These are phyloP conservation scores for Sminthurinus signatus DNA, from an alignment of 1,140 invertebrate species.

Conservation along the genomic window DNA sequence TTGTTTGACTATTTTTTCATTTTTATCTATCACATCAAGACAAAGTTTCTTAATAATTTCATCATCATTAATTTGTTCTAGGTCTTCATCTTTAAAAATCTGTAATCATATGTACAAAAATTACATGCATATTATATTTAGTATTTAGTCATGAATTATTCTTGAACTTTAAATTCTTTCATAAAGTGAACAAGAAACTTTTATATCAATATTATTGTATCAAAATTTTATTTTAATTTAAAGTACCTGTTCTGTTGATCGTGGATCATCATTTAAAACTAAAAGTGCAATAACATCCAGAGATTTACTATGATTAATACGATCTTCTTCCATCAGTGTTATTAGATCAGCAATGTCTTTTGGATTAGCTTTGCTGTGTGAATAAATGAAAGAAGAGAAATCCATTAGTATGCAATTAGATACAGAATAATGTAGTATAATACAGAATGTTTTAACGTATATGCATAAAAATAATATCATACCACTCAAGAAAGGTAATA, in stretches of 20 bases:
- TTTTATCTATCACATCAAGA: slow-evolving; percentile 55
- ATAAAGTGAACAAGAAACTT: too few species aligned
- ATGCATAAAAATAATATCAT: neutral
- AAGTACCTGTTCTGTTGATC: slow-evolving; percentile 47
- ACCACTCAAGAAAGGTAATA: neutral
- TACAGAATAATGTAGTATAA: too few species aligned
- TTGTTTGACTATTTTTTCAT: slow-evolving; percentile 56
- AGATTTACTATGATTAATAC: slow-evolving; percentile 57
- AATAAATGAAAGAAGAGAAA: too few species aligned
- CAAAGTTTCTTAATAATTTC: slow-evolving; percentile 57
- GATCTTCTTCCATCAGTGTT: slow-evolving; percentile 52
- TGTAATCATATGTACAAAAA: slow-evolving; percentile 43
- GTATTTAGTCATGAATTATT: too few species aligned
- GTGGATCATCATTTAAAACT: slow-evolving; percentile 46
- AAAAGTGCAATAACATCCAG: too few species aligned
- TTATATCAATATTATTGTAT: too few species aligned
- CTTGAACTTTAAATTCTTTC: too few species aligned
- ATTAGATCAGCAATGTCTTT: slow-evolving; percentile 54
- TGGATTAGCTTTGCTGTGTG: too few species aligned
- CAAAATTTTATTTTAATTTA: too few species aligned
- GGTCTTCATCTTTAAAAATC: slow-evolving; percentile 58
- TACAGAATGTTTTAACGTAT: too few species aligned
- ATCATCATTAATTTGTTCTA: slow-evolving; percentile 58
- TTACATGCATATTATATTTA: too few species aligned
- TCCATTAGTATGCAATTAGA: too few species aligned